A percentile compares a stretch with the other conserved stretches of the same genome.
Conservation (phyloP, 2,113 vertebrate species). For the Fukomys damarensis region DNA sequence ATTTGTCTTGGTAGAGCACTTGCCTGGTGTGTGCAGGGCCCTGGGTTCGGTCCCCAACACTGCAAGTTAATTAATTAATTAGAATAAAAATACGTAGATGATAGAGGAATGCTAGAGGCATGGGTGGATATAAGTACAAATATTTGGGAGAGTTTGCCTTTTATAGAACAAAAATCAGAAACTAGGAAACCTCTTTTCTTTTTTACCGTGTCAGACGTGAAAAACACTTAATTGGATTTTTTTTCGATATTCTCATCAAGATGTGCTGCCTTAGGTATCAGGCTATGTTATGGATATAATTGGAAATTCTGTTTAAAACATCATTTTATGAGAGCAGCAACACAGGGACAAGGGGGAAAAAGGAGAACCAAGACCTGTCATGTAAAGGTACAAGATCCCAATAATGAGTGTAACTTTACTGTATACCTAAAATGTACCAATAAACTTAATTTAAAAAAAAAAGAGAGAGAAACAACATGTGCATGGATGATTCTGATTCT, state of each 20-base stretch:
- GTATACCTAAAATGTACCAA: too few relatives aligned
- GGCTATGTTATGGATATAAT: not conserved
- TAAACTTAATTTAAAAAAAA: too few relatives aligned
- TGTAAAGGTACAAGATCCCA: too few relatives aligned
- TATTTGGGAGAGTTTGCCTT: not conserved
- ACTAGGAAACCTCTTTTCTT: not conserved
- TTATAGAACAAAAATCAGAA: not conserved
- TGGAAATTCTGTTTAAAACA: constrained; percentile 27
- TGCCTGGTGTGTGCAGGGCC: not conserved
- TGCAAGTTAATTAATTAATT: not conserved
- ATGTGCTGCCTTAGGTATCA: not conserved
- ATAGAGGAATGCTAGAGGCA: not conserved
- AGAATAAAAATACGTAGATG: not conserved
- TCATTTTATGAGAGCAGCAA: constrained; percentile 1
- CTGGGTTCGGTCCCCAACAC: not conserved
- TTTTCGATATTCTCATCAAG: not conserved
- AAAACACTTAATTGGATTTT: not conserved
- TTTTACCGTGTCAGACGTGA: not conserved
- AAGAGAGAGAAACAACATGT: not conserved
- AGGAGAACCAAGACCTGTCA: too few relatives aligned
- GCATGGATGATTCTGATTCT: not conserved
- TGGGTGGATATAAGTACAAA: not conserved
- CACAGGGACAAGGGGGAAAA: too few relatives aligned
- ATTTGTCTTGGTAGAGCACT: not conserved
- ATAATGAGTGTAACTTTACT: too few relatives aligned